These are phyloP conservation scores for Cynopterus sphinx DNA, from an alignment of 2,797 vertebrate genomes.

Conservation along the genomic window DNA sequence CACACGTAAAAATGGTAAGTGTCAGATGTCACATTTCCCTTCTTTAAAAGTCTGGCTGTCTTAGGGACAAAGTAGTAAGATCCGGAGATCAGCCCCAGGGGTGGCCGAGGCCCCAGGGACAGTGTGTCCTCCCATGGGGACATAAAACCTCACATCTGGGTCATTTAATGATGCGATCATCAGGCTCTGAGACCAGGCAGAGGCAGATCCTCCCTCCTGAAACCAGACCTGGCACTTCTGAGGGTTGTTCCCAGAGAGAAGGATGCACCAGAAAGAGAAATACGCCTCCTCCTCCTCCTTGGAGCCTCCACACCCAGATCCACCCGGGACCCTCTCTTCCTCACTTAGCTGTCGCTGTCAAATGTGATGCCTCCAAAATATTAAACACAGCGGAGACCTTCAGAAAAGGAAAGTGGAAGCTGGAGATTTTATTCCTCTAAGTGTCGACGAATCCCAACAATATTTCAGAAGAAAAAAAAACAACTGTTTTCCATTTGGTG, in stretches of 20 bases:
- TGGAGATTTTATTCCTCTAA: background rate
- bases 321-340: background rate
- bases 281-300: background rate
- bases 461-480: background rate
- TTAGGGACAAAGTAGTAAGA: background rate
- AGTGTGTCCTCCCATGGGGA: background rate
- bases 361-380: background rate
- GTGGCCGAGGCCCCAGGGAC: no score
- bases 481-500: background rate
- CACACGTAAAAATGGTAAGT: background rate
- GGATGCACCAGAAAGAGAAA: background rate
- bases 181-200: background rate
- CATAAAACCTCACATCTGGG: background rate
- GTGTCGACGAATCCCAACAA: background rate
- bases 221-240: background rate
- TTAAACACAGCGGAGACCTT: background rate
- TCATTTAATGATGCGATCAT: background rate
- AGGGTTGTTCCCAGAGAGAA: background rate
- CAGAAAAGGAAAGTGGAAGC: background rate
- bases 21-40: background rate
- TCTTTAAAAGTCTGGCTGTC: background rate
- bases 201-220: background rate
- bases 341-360: no score
- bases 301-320: accelerated
- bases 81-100: background rate